Evolutionary conservation across 1,140 invertebrate species (phyloP), one percentile per base, ranked within the genome.

Genomic region (Phthorimaea operculella): DNA sequence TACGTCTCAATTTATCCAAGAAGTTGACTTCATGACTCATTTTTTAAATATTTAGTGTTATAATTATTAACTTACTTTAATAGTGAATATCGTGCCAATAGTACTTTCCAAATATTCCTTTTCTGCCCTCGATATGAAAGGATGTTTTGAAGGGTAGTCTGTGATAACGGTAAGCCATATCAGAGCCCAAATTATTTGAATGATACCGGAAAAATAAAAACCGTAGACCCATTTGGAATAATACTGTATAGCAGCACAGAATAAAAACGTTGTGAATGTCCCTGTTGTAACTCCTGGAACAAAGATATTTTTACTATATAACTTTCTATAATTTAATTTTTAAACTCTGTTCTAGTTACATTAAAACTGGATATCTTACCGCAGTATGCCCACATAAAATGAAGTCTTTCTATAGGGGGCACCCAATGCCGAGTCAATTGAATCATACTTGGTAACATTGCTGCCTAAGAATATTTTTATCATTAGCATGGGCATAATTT

Each of bases 91-190:
- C 52, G 81, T 86, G 17, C 88, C 88, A 54, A 89, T 86, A 59
- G 87, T 77, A 58, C 88, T 88, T 54, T 82, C 85, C 42, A 96
- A 93, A 70, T 92, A 93, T 2, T 72, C 64, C 45, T 88, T 87
- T 78, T 96, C 94, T 39, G 89, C 87, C 51, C 89, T 84, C 0
- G 88, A 89, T 62, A 97, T 97, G 12, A 88, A 87, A 8, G 89
- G 89, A 83, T 97, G 94, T 50, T 85, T 66, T 10, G 89, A 88
- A 0, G 96, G 96, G 10, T 88, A 87, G 70, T 94, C 91, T 5
- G 89, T 87, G 1, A 92, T 88, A 7, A 91, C 57, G 18, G 86
- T 77, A 36, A 91, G 80, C 92, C 92, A 94, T 0, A 89, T 18
- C 0, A 76, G 65, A 33, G 86, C 88, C 83, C 92, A 92, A 5